Conservation (phyloP, 2,888 invertebrate species). For the Ashinkailepas kermadecensis region DNA sequence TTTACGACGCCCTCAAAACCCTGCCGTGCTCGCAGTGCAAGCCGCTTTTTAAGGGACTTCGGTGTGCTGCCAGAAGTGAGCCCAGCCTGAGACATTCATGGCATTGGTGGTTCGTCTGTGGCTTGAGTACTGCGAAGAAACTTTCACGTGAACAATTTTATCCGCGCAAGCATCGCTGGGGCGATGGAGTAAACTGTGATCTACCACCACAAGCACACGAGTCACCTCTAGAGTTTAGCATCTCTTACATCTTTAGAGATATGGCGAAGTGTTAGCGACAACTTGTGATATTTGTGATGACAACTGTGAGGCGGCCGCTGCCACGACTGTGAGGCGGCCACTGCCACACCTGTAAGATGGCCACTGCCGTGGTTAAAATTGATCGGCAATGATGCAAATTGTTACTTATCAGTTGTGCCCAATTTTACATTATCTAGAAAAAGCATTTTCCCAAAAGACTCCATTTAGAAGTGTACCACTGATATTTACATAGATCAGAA, state of each 20-base stretch:
- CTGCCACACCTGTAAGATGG: no score
- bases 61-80: not conserved
- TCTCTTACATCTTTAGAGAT: not conserved
- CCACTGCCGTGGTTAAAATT: no score
- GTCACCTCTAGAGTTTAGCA: not conserved
- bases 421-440: no score
- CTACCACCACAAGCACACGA: not conserved
- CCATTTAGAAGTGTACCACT: no score
- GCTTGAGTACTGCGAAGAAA: not conserved
- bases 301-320: no score
- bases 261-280: no score
- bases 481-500: no score
- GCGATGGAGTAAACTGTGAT: not conserved
- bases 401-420: no score
- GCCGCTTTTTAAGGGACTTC: not conserved
- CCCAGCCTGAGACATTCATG: not conserved
- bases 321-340: no score
- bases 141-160: not conserved
- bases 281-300: no score
- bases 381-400: no score
- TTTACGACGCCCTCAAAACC: not conserved
- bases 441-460: no score
- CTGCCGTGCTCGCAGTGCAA: not conserved
- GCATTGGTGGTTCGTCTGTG: not conserved
- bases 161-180: not conserved